Base-by-base conservation (phyloP, 2,113 vertebrate genomes). In the Neolamprologus devosi region DNA sequence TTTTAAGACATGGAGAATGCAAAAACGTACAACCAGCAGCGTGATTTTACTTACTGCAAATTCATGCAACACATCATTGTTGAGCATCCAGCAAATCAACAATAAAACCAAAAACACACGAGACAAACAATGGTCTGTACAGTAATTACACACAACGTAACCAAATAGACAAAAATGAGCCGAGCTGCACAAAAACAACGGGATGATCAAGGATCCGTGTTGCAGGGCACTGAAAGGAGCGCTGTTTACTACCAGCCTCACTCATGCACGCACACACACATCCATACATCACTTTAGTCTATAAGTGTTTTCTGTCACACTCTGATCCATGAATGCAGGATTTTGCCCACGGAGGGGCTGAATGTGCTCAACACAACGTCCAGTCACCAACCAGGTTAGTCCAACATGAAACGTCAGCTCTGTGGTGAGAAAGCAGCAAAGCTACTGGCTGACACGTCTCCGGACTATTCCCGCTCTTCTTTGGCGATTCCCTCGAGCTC, bases 51-150 rank as follows among this genome's bases (percentile, higher is more conserved):
- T 28, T 47, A 26, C 23, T 68, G 63, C 0, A 68, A 1, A 68
- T 42, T 42, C 37, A 42, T 42, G n/a, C 65, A 42, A 40, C 0
- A 70, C n/a, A 70, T 21, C 1, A 42, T 14, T 2, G 7, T 21
- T 14, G 37, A 65, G 19, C 10, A 37, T 37, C 19, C 60, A 65
- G 30, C 19, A 2, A 37, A 70, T 42, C n/a, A 14, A 68, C 63
- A 37, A 35, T 2, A 2, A 37, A 37, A 65, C 10, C 60, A 1
- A 65, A 37, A 0, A 37, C 33, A 65, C 30, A 35, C 1, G 4
- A 37, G 6, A 70, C 65, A 70, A 70, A 70, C n/a, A 70, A 23
- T 13, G 35, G 19, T 21, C 35, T 68, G 63, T 0, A 21, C 11
- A 40, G 63, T 70, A 42, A 2, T 42, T 42, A 70, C 35, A 70